phyloP scores from a whole-genome alignment of 37 sponge, comb jelly and placozoan genomes.

The Halisarca cf. caerulea region DNA sequence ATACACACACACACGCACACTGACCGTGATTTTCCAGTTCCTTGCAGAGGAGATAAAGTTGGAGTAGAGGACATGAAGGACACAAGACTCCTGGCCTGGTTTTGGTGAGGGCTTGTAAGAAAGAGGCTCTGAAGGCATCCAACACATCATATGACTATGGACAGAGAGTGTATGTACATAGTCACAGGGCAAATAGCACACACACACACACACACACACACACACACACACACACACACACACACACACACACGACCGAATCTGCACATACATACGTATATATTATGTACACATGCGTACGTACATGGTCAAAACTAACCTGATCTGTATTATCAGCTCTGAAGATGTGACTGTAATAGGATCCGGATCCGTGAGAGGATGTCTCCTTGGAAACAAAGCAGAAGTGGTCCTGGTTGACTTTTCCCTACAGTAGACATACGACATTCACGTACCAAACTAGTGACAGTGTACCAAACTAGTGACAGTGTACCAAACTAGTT shows the following conservation, averaged over 20 bases:
- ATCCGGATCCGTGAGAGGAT: background rate
- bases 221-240: background rate
- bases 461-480: too few species aligned
- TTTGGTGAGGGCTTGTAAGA: background rate
- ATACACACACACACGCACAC: background rate
- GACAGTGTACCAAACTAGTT: too few species aligned
- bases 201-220: background rate
- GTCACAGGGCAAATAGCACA: background rate
- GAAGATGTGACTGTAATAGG: conserved; percentile 43
- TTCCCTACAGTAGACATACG: background rate
- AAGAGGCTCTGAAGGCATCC: conserved; percentile 22
- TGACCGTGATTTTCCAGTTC: conserved; percentile 34
- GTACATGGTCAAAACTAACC: conserved; percentile 21
- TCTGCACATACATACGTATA: background rate
- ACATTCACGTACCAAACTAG: too few species aligned
- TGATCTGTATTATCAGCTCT: conserved; percentile 10
- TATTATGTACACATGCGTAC: background rate
- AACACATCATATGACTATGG: background rate
- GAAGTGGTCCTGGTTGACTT: background rate
- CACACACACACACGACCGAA: background rate
- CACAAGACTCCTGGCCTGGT: conserved; percentile 47
- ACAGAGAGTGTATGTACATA: background rate
- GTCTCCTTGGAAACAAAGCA: conserved; percentile 19
- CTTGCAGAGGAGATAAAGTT: conserved; percentile 69
- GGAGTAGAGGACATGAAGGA: conserved; percentile 69